Evolutionary conservation across 2,888 invertebrate species (phyloP).

Genomic region (Chrysina gloriosa): DNA sequence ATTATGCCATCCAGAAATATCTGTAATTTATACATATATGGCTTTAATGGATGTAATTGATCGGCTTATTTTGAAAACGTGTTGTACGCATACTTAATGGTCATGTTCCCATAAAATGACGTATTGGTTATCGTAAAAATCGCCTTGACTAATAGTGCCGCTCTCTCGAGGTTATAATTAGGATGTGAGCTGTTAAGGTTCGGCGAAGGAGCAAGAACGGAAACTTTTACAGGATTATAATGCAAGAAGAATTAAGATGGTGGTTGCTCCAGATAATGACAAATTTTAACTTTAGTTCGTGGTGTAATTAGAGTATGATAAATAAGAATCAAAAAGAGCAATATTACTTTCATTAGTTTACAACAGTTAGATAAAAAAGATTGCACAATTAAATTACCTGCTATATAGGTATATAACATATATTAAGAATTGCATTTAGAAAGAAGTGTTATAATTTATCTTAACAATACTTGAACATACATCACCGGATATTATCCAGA

Average conservation of each 20-base stretch:
- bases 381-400: no score
- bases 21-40: neutral
- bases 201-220: neutral
- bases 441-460: no score
- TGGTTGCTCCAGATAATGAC: neutral
- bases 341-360: no score
- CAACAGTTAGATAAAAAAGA: no score
- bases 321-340: no score
- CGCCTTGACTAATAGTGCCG: neutral
- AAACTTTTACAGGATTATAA: neutral
- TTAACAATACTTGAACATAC: no score
- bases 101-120: neutral
- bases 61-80: neutral
- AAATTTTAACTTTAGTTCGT: neutral
- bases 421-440: neutral
- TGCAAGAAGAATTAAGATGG: neutral
- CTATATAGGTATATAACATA: neutral
- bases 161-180: conserved; percentile 6
- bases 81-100: neutral
- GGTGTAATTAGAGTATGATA: neutral
- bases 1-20: conserved; percentile 14
- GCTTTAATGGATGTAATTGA: neutral
- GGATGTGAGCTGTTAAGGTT: neutral
- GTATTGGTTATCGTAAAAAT: conserved; percentile 14
- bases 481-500: no score